These are phyloP conservation scores for Phorcus lineatus DNA, from an alignment of 2,888 invertebrate species.

Conservation along the genomic window DNA sequence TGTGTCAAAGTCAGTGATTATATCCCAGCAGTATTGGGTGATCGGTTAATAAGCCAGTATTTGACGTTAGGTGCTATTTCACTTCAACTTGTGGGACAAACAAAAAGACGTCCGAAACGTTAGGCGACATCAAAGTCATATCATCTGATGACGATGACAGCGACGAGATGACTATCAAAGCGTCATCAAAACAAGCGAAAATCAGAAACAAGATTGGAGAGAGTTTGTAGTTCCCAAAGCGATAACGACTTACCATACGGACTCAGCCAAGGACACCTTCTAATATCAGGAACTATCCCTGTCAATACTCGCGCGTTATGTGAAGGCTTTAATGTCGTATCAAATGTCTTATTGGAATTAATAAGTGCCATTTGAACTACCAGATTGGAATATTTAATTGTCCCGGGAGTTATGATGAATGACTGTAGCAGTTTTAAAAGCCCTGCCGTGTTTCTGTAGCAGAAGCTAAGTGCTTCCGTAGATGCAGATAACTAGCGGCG, in stretches of 20 bases:
- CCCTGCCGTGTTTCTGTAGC: background rate
- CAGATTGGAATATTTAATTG: constrained; percentile 21
- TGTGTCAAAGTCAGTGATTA: background rate
- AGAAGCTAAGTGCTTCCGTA: background rate
- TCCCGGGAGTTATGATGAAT: constrained; percentile 11
- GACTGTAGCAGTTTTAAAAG: background rate
- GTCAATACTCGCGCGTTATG: background rate
- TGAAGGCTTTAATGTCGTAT: constrained; percentile 1
- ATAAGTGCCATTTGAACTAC: constrained; percentile 15
- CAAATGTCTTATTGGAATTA: constrained; percentile 20
- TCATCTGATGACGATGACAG: background rate
- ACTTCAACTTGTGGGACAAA: background rate
- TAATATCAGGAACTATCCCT: background rate
- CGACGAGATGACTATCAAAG: background rate
- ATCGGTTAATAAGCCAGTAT: constrained; percentile 7
- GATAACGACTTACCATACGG: background rate
- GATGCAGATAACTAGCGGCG: background rate
- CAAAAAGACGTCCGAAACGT: background rate
- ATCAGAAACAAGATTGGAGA: background rate
- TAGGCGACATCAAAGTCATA: background rate
- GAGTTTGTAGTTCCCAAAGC: background rate
- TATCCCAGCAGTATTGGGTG: background rate
- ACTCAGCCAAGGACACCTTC: background rate
- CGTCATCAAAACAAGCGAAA: background rate
- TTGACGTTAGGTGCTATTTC: background rate